Evolutionary conservation across 1,140 invertebrate genomes (phyloP).

Genomic region (Magallana ariakensis): DNA sequence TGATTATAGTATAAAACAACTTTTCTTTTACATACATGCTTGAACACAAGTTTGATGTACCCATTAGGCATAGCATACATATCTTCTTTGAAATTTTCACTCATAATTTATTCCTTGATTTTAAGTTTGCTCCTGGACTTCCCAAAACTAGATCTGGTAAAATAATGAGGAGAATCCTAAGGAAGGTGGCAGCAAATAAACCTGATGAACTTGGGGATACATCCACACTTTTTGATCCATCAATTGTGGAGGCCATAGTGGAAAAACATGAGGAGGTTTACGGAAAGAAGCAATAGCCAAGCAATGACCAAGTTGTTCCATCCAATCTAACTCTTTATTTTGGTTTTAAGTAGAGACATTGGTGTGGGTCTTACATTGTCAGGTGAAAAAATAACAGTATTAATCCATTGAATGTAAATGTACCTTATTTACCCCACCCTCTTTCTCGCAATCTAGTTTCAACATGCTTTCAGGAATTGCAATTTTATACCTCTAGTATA

Average conservation of each 20-base stretch:
- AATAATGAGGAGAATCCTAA: conserved; percentile 80
- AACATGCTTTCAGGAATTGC: no score
- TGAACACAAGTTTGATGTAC: no score
- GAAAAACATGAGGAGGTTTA: conserved; percentile 58
- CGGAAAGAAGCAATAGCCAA: not conserved
- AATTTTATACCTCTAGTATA: no score
- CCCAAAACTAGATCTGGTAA: conserved; percentile 81
- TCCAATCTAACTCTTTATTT: not conserved
- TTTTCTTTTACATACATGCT: no score
- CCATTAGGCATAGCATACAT: no score
- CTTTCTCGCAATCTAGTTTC: no score
- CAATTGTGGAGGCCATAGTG: conserved; percentile 83
- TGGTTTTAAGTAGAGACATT: not conserved
- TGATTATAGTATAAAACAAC: no score
- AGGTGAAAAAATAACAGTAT: no score
- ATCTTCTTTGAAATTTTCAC: no score
- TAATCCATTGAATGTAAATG: no score
- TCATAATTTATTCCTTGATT: not conserved
- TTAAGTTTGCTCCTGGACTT: conserved; percentile 75
- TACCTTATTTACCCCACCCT: no score
- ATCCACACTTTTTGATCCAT: conserved; percentile 94
- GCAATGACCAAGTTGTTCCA: not conserved
- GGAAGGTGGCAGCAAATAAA: conserved; percentile 78
- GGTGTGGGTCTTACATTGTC: no score
- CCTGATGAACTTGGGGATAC: conserved; percentile 91